phyloP scores from a whole-genome alignment of 2,113 vertebrate species.

The Neopipo cinnamomea region DNA sequence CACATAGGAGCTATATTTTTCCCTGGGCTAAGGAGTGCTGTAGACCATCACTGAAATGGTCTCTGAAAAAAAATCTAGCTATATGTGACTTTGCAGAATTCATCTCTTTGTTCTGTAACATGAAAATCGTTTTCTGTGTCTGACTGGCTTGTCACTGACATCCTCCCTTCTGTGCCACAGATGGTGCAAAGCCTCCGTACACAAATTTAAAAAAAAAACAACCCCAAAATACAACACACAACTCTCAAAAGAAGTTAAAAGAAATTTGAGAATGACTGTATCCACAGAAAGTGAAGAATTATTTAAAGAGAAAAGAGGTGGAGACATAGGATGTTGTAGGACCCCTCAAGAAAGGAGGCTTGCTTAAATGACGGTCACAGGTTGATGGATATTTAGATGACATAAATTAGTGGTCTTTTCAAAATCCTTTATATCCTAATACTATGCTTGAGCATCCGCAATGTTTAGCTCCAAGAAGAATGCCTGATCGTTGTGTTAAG shows the following conservation, averaged over 20 bases:
- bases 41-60: background rate
- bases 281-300: background rate
- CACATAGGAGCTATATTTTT: background rate
- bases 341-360: background rate
- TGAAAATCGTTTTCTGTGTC: background rate
- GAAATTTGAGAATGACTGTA: background rate
- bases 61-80: background rate
- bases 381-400: background rate
- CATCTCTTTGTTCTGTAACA: background rate
- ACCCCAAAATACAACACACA: background rate
- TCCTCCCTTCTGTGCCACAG: background rate
- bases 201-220: background rate
- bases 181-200: background rate
- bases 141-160: background rate
- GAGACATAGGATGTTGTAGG: background rate
- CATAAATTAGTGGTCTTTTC: background rate
- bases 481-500: background rate
- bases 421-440: background rate
- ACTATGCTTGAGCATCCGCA: background rate
- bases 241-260: background rate
- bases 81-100: background rate
- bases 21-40: background rate
- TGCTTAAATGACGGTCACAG: background rate
- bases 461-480: background rate
- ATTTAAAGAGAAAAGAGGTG: background rate